Evolutionary conservation across 2,113 vertebrate genomes (phyloP).

Genomic region (Stigmatopora nigra): DNA sequence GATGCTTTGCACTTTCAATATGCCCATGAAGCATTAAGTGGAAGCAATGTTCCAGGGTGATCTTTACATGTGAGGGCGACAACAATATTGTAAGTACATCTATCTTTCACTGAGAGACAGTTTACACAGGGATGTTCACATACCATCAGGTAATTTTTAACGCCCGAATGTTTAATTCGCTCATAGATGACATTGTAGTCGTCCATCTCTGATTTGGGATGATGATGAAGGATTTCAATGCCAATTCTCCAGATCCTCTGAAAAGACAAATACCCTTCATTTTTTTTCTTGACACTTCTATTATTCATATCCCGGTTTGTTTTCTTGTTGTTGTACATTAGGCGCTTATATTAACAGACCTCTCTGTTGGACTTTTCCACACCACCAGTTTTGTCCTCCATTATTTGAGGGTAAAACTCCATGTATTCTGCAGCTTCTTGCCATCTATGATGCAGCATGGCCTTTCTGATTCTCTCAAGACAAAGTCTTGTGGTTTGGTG

Average conservation of each 20-base stretch:
- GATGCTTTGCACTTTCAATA: slow-evolving; percentile 74
- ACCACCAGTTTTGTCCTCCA: slow-evolving; percentile 63
- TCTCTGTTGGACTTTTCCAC: slow-evolving; percentile 50
- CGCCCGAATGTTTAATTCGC: slow-evolving; percentile 79
- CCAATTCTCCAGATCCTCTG: slow-evolving; percentile 83
- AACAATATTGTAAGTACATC: neutral
- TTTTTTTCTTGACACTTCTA: neutral
- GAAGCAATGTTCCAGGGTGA: slow-evolving; percentile 81
- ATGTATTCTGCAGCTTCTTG: slow-evolving; percentile 77
- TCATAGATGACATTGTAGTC: slow-evolving; percentile 79
- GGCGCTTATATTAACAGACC: slow-evolving; percentile 54
- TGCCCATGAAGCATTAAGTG: slow-evolving; percentile 77
- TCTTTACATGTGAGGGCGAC: slow-evolving; percentile 52
- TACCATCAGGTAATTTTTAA: slow-evolving; percentile 81
- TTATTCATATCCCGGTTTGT: neutral
- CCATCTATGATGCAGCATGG: slow-evolving; percentile 82
- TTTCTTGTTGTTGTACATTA: neutral
- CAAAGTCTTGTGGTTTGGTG: slow-evolving; percentile 65
- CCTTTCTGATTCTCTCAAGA: slow-evolving; percentile 73
- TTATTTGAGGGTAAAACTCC: slow-evolving; percentile 69
- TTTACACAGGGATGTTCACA: neutral
- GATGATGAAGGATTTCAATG: slow-evolving; percentile 81
- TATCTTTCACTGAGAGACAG: neutral
- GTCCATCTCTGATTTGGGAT: slow-evolving; percentile 69
- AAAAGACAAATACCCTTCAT: neutral